Evolutionary conservation across 2,113 vertebrate species (phyloP).

Genomic region (Lates calcarifer): DNA sequence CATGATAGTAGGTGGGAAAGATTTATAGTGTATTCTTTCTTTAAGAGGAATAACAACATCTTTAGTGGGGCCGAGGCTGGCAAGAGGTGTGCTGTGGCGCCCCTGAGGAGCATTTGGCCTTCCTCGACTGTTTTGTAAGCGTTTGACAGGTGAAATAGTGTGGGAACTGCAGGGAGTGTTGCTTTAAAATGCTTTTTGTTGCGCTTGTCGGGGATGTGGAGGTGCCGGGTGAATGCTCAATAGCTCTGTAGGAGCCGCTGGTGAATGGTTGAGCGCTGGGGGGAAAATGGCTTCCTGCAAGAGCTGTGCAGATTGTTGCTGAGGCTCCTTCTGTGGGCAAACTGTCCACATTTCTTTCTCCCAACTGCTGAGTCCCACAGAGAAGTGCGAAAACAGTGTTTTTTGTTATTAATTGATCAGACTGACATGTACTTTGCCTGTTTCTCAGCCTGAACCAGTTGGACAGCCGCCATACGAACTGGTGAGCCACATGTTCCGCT

Average conservation of each 20-base stretch:
- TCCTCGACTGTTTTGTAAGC: slow-evolving; percentile 74
- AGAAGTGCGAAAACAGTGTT: slow-evolving; percentile 35
- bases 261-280: slow-evolving; percentile 74
- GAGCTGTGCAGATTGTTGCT: slow-evolving; percentile 66
- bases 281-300: slow-evolving; percentile 70
- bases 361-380: slow-evolving; percentile 34
- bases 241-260: slow-evolving; percentile 81
- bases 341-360: slow-evolving; percentile 50
- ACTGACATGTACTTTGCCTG: slow-evolving; percentile 33
- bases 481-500: slow-evolving; percentile 54
- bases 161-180: slow-evolving; percentile 84
- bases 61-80: slow-evolving; percentile 76
- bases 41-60: slow-evolving; percentile 69
- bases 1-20: slow-evolving; percentile 54
- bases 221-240: slow-evolving; percentile 83
- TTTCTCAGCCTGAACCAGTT: slow-evolving; percentile 37
- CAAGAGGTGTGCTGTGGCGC: slow-evolving; percentile 80
- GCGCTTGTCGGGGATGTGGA: slow-evolving; percentile 78
- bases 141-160: slow-evolving; percentile 89
- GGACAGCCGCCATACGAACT: slow-evolving; percentile 29
- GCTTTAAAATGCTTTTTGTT: slow-evolving; percentile 81
- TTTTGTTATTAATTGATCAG: slow-evolving; percentile 56
- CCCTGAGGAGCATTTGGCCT: slow-evolving; percentile 73
- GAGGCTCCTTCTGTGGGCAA: slow-evolving; percentile 53
- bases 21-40: slow-evolving; percentile 70